Percentiles rank a stretch among this genome's conserved stretches.
phyloP scores from a whole-genome alignment of 2,888 invertebrate species.

The Limenitis camilla region DNA sequence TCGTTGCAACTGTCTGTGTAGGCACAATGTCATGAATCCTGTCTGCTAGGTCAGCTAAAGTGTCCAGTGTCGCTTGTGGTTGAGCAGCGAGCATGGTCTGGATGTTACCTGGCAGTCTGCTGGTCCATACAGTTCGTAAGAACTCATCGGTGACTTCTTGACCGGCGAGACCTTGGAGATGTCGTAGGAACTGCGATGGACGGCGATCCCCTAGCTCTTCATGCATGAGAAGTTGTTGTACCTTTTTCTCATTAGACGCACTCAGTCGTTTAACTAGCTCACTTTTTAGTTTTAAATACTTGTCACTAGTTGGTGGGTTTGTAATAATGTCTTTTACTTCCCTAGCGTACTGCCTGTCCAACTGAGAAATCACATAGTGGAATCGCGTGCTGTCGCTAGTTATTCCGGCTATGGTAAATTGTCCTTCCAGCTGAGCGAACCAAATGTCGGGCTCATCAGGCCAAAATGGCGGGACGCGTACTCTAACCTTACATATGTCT shows the following conservation, averaged over 20 bases:
- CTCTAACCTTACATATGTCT: background rate
- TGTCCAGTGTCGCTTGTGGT: background rate
- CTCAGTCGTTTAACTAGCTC: background rate
- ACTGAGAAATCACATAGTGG: background rate
- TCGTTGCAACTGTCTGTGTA: background rate
- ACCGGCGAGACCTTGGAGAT: too few relatives aligned
- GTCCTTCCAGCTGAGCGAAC: constrained; percentile 17
- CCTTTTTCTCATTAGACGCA: background rate
- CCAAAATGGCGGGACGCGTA: constrained; percentile 1
- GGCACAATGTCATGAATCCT: background rate
- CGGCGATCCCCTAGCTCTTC: too few relatives aligned
- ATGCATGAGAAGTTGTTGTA: too few relatives aligned
- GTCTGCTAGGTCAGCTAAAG: background rate
- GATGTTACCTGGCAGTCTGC: background rate
- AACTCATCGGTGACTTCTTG: background rate
- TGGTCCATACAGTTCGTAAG: background rate
- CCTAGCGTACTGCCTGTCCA: background rate
- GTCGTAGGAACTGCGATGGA: too few relatives aligned
- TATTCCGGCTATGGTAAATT: background rate
- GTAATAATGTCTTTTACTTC: background rate
- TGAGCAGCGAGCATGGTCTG: constrained; percentile 1
- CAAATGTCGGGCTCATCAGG: background rate
- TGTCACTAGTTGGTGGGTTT: too few relatives aligned
- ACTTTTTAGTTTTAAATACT: background rate
- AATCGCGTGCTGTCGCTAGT: background rate